Evolutionary conservation across 2,888 invertebrate species (phyloP), one percentile per base, ranked within the genome.

Genomic region (Andrena minutula): DNA sequence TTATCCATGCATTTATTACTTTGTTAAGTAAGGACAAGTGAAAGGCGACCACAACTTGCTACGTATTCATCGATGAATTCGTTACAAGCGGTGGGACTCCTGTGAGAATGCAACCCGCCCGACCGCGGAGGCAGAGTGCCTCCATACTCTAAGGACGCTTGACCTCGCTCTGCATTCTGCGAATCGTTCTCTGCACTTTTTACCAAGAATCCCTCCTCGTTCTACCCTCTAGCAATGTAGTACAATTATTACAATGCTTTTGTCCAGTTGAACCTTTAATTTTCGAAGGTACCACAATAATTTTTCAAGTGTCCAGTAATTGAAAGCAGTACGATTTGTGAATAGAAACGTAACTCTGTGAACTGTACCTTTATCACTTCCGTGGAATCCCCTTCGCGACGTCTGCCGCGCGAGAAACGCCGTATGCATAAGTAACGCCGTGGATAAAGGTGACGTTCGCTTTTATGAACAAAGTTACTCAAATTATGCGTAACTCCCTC

Each of bases 41-140:
- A 26, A 69, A 12, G 0, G 1, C 16, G 41, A 16, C 41, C 41
- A 41, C 12, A 16, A 41, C 16, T 12, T 16, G 16, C 5, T 16
- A 5, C 16, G 41, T 5, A 41, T 41, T 41, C 16, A 41, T 41
- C 41, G 4, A 16, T 41, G 5, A 41, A 41, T 16, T 32, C 10
- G 61, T 16, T 32, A 23, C 2, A 28, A 51, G 1, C 10, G 51
- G 12, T 23, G 20, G 12, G 16, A n/a, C 73, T 49, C 83, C 84
- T 86, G 68, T 10, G 32, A 58, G 49, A n/a, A 80, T 79, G 83
- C 84, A 86, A 86, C 84, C 83, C 35, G 79, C 16, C 26, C 23
- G 51, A 58, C 81, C 0, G 1, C 0, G 4, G n/a, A 20, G 47
- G 1, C 7, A 1, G 28, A 10, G 30, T 6, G 41, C 56, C 35